These are phyloP conservation scores for Coreoperca whiteheadi DNA, from an alignment of 2,113 vertebrate genomes.

Conservation along the genomic window DNA sequence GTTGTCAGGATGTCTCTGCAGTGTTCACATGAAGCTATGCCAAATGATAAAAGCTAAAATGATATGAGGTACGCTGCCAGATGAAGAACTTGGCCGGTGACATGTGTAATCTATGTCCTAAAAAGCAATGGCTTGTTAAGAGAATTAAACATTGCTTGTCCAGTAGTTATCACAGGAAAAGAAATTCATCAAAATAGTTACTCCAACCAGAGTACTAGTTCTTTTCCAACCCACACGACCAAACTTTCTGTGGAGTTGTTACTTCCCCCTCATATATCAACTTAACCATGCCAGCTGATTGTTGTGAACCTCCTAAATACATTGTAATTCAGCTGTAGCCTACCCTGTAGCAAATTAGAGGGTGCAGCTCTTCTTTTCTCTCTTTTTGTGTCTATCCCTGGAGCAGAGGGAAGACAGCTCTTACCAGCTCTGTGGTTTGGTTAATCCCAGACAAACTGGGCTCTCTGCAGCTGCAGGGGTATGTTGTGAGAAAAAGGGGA, in stretches of 20 bases:
- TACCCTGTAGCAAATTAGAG: conserved; percentile 69
- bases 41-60: conserved; percentile 36
- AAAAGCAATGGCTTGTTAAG: conserved; percentile 32
- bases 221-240: conserved; percentile 15
- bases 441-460: conserved; percentile 52
- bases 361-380: conserved; percentile 49
- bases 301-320: conserved; percentile 57
- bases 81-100: conserved; percentile 26
- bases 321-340: conserved; percentile 66
- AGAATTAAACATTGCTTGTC: conserved; percentile 32
- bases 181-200: conserved; percentile 39
- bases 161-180: conserved; percentile 15
- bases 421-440: conserved; percentile 53
- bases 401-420: conserved; percentile 50
- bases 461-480: conserved; percentile 60
- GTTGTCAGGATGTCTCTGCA: not conserved
- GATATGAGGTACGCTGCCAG: conserved; percentile 10
- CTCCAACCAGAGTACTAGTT: not conserved
- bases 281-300: conserved; percentile 39
- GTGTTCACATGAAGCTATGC: conserved; percentile 10
- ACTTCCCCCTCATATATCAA: conserved; percentile 45
- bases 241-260: conserved; percentile 22
- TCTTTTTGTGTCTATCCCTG: conserved; percentile 37
- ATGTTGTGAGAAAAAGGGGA: conserved; percentile 50
- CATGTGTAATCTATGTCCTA: conserved; percentile 16